phyloP scores from a whole-genome alignment of 2,797 vertebrate genomes.

The Acrossocheilus fasciatus region DNA sequence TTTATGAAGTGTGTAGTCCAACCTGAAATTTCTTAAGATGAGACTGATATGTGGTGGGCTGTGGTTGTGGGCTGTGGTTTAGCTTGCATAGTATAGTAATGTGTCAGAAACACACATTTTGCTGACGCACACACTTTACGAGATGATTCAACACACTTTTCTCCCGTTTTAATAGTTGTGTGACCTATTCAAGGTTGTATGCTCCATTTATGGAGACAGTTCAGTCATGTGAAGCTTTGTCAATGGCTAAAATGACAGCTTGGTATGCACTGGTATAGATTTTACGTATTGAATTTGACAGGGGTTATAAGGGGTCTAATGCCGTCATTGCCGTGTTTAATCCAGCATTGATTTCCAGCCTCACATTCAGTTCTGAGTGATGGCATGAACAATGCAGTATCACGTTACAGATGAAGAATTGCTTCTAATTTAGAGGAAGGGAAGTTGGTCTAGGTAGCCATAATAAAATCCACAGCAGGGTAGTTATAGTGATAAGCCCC shows the following conservation, averaged over 20 bases:
- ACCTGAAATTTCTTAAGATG: background rate
- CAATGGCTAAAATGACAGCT: background rate
- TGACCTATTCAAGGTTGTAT: constrained; percentile 5
- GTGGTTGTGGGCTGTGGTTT: constrained; percentile 5
- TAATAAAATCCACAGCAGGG: background rate
- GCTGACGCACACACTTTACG: background rate
- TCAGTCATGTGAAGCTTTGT: background rate
- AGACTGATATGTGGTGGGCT: background rate
- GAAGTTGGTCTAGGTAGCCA: background rate
- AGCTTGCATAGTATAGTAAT: constrained; percentile 14
- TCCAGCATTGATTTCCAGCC: constrained; percentile 3
- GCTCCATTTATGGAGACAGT: background rate
- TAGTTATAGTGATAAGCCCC: background rate
- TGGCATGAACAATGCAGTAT: background rate
- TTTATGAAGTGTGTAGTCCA: background rate
- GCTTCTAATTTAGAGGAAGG: background rate
- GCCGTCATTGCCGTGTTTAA: background rate
- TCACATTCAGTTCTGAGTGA: background rate
- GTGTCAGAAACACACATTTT: background rate
- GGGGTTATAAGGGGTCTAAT: background rate
- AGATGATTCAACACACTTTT: background rate
- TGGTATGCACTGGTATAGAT: constrained; percentile 7
- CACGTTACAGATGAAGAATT: constrained; percentile 1
- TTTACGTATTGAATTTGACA: background rate
- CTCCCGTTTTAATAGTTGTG: background rate